Evolutionary conservation across 1,140 invertebrate genomes (phyloP).

Genomic region (Nebria ingens): DNA sequence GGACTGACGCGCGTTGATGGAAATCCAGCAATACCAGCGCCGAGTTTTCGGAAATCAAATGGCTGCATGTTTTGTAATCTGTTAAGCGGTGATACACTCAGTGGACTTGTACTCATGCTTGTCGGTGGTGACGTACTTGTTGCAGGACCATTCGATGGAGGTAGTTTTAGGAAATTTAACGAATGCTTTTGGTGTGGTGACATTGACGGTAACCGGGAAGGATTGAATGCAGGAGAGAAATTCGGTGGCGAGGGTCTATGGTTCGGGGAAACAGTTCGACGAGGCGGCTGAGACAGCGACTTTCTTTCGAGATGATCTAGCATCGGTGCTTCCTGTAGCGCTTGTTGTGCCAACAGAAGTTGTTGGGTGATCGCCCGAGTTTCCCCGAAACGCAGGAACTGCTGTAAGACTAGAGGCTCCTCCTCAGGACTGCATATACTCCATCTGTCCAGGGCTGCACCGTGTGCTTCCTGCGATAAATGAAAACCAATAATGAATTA

Average conservation of each 20-base stretch:
- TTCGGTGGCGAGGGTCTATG: constrained; percentile 48
- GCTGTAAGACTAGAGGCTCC: constrained; percentile 74
- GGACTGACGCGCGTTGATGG: constrained; percentile 31
- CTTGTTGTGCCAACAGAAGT: constrained; percentile 56
- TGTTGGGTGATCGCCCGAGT: constrained; percentile 73
- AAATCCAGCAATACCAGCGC: constrained; percentile 38
- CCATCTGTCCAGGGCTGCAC: constrained; percentile 70
- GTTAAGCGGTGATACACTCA: constrained; percentile 66
- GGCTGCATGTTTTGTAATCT: constrained; percentile 90
- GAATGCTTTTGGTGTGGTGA: constrained; percentile 40
- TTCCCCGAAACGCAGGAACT: constrained; percentile 76
- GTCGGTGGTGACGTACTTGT: constrained; percentile 33
- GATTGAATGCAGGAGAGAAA: constrained; percentile 39
- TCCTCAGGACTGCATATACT: constrained; percentile 72
- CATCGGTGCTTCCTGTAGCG: constrained; percentile 34
- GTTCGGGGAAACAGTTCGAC: constrained; percentile 55
- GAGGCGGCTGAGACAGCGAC: constrained; percentile 24
- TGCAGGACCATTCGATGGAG: constrained; percentile 23
- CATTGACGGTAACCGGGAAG: constrained; percentile 36
- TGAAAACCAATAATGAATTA: not conserved
- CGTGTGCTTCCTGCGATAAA: constrained; percentile 51
- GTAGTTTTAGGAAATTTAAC: constrained; percentile 30
- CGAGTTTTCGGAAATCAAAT: constrained; percentile 79
- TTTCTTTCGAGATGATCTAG: constrained; percentile 34
- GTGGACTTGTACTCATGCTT: constrained; percentile 39